phyloP scores from a whole-genome alignment of 2,888 invertebrate genomes.

The Scrobipalpa costella region DNA sequence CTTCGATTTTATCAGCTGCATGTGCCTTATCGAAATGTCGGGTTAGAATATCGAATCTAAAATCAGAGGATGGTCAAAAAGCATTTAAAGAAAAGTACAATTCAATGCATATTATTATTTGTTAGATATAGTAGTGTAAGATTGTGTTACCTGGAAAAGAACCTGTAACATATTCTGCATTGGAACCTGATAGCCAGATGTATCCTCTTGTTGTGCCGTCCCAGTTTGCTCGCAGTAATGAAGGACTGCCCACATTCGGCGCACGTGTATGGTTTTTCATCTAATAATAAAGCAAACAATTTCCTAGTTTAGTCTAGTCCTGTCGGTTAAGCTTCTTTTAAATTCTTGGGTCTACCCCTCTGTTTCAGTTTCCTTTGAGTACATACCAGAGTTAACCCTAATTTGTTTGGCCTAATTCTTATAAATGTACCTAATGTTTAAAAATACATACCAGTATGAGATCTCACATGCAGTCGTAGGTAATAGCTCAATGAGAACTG shows the following conservation, averaged over 20 bases:
- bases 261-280: conserved; percentile 71
- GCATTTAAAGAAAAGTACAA: conserved; percentile 1
- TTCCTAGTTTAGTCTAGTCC: not conserved
- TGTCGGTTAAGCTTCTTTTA: not conserved
- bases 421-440: no score
- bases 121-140: no score
- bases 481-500: conserved; percentile 72
- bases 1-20: conserved; percentile 68
- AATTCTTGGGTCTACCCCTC: no score
- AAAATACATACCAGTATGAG: conserved; percentile 52
- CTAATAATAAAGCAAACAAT: conserved; percentile 43
- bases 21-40: conserved; percentile 71
- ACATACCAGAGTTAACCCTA: no score
- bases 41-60: conserved; percentile 68
- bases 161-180: conserved; percentile 68
- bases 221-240: conserved; percentile 71
- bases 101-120: no score
- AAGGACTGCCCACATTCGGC: conserved; percentile 65
- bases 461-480: conserved; percentile 68
- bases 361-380: no score
- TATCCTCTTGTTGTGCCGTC: conserved; percentile 66
- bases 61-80: conserved; percentile 23
- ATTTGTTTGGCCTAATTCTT: no score
- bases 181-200: conserved; percentile 64
- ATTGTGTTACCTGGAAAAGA: conserved; percentile 61